Base-by-base conservation (phyloP, 2,113 vertebrate genomes). In the Vulpes ferrilata region DNA sequence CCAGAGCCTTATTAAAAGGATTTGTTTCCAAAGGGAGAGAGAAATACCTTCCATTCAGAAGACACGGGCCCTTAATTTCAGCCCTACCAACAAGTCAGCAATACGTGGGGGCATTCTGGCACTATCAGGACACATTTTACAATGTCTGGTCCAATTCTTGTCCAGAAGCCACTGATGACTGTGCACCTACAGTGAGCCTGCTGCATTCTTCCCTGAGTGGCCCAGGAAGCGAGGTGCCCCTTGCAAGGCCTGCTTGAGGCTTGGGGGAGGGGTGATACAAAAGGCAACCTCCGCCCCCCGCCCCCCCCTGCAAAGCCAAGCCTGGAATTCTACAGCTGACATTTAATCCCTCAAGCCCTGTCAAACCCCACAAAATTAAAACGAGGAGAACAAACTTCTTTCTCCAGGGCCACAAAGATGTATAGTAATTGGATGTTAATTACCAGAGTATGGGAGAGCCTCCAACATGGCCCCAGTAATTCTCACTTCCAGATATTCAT, bases 1-100 rank as follows among this genome's bases (percentile, higher is more conserved):
- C 88, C 89, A 97, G 89, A 97, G 73, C 67, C 96, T 97, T 97
- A 97, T 90, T 92, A 97, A 97, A 97, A 92, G 86, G 95, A 96
- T 95, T 88, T 91, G 67, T 96, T 97, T 97, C 94, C 65, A 89
- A 97, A 88, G 65, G n/a, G 60, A 93, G 35, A 79, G 79, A 94
- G 60, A 97, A 97, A 95, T 95, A 95, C 93, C 95, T 97, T 96
- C 85, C 88, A 81, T 95, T 98, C 0, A 3, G 89, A 95, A 90
- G 74, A 96, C 96, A 96, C 73, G 43, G 65, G 76, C 76, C 67
- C 38, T 83, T 67, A 55, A 73, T 92, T 96, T 79, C 43, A 96
- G 55, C 17, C 59, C 71, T 62, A 27, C 16, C 23, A 60, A 76
- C 65, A 43, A 69, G 17, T 84, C 43, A 74, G 55, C 87, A 78